phyloP scores from a whole-genome alignment of 2,113 vertebrate species.

The Platycercus adscitus region DNA sequence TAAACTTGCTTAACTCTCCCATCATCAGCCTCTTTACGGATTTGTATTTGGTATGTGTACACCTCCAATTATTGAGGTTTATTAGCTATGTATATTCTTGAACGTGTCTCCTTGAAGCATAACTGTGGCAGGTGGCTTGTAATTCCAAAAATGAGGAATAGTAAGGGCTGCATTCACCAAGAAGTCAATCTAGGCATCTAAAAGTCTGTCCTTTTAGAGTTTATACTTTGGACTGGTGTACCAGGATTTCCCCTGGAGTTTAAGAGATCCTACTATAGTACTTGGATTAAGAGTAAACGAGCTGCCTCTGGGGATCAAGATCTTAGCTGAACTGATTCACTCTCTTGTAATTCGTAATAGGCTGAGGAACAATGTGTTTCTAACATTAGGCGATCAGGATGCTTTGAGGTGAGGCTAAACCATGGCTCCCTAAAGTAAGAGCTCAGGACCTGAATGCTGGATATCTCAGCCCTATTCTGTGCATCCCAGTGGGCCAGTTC shows the following conservation, averaged over 20 bases:
- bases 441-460: not conserved
- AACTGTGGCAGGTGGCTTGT: not conserved
- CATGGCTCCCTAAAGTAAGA: not conserved
- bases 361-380: not conserved
- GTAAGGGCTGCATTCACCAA: not conserved
- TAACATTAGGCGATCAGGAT: not conserved
- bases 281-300: not conserved
- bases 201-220: not conserved
- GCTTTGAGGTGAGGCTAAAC: not conserved
- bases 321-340: not conserved
- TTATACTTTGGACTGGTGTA: not conserved
- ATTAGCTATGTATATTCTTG: not conserved
- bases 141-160: not conserved
- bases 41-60: not conserved
- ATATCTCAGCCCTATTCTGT: not conserved
- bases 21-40: not conserved
- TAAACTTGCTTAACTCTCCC: not conserved
- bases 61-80: not conserved
- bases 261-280: not conserved
- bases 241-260: not conserved
- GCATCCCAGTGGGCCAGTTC: not conserved
- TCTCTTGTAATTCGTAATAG: not conserved
- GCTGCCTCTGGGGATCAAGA: not conserved
- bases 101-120: not conserved
- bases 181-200: not conserved